phyloP scores from a whole-genome alignment of 1,140 invertebrate species.

The Aphelenchoides besseyi region DNA sequence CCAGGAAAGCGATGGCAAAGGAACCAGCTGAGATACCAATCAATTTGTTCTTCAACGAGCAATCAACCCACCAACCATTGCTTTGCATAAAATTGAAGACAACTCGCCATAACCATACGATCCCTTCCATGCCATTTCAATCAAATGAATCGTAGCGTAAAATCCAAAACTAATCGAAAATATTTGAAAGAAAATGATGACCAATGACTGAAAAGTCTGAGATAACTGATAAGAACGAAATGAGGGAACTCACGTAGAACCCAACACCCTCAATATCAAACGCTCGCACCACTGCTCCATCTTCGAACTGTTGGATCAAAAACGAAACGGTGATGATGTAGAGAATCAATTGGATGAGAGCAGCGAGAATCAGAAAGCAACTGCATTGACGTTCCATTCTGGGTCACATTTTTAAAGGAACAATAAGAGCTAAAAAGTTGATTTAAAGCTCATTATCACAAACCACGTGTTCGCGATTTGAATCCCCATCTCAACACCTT shows the following conservation, averaged over 20 bases:
- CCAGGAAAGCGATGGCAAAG: conserved; percentile 5
- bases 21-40: background rate
- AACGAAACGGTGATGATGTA: background rate
- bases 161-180: background rate
- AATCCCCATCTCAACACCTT: background rate
- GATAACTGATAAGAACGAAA: background rate
- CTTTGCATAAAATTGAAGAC: background rate
- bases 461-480: background rate
- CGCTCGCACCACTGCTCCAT: background rate
- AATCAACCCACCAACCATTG: background rate
- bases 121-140: conserved; percentile 21
- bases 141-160: background rate
- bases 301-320: background rate
- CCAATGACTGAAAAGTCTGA: background rate
- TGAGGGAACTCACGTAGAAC: background rate
- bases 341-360: background rate
- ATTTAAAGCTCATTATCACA: background rate
- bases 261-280: conserved; percentile 4
- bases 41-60: background rate
- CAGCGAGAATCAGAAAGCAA: background rate
- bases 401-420: conserved; percentile 2
- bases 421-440: background rate
- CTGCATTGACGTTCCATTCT: conserved; percentile 12
- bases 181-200: conserved; percentile 21
- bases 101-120: conserved; percentile 15